Base-by-base conservation (phyloP, 2,113 vertebrate species). In the Burhinus oedicnemus region DNA sequence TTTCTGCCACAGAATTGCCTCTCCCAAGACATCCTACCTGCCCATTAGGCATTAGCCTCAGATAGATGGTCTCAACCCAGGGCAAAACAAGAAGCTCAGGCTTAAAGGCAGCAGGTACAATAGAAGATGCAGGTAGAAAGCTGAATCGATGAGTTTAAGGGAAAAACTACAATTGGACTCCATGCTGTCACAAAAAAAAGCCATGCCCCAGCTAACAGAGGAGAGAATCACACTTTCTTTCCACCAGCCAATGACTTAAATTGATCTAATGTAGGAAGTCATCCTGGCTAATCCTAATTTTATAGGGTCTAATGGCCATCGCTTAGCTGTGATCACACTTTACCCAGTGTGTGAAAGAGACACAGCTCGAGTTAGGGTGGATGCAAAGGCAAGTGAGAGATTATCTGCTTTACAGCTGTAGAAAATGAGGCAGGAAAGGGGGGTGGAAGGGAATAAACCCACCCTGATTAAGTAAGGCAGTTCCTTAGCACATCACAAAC, bases 281-380 rank as follows among this genome's bases (percentile, higher is more conserved):
- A 88, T 93, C 89, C 61, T 68, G 47, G 78, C 54, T 97, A 95
- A 96, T 96, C 94, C 92, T 95, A 95, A 96, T 95, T 96, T 96
- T 90, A 85, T 92, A 89, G 93, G 54, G 87, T 94, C 76, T 98
- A 97, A 97, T 97, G 93, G 83, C 80, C 45, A 3, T 62, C 70
- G 26, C 52, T 96, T 97, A 89, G 44, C 89, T 95, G 87, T 83
- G 91, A 96, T 97, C 97, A 98, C 95, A 95, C 72, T 96, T 94
- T 23, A 92, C 42, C 15, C 71, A 21, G 91, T 4, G 92, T 96
- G 95, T 82, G 90, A 90, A 95, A 87, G 84, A 90, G 74, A 52
- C 70, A 69, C 84, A 74, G 58, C 66, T 90, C 10, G 0, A 70
- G 75, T 77, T 68, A 25, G 76, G 68, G 38, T 61, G 69, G 82